A percentile compares a stretch with the other conserved stretches of the same genome.
Conservation (phyloP, 2,113 vertebrate species). For the Epinephelus fuscoguttatus region DNA sequence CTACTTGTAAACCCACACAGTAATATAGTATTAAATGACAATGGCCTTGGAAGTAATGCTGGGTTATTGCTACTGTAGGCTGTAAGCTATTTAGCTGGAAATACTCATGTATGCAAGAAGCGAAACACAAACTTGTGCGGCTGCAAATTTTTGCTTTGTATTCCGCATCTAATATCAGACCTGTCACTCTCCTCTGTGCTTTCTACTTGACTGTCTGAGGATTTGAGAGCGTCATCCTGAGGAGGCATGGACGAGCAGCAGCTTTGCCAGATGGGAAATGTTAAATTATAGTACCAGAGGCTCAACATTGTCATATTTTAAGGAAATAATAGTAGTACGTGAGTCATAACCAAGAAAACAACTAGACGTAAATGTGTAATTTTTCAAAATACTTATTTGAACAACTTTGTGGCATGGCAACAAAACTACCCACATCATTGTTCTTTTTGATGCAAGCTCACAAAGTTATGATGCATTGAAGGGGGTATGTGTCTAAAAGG, state of each 20-base stretch:
- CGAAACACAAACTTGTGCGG: neutral
- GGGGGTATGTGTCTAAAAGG: too few relatives aligned
- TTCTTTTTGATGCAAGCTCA: too few relatives aligned
- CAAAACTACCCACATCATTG: too few relatives aligned
- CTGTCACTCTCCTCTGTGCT: neutral
- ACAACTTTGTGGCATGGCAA: too few relatives aligned
- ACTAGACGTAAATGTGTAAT: too few relatives aligned
- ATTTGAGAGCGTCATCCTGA: conserved; percentile 12
- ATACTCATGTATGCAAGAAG: conserved; percentile 6
- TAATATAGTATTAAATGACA: neutral
- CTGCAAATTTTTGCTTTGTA: neutral
- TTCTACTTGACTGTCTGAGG: conserved; percentile 19
- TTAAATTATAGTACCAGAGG: too few relatives aligned
- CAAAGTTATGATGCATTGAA: too few relatives aligned
- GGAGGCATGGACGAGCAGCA: neutral
- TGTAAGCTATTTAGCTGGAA: neutral
- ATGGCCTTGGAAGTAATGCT: neutral
- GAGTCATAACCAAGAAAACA: too few relatives aligned
- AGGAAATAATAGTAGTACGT: too few relatives aligned
- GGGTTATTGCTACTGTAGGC: neutral
- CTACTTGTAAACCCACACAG: neutral
- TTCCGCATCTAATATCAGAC: neutral
- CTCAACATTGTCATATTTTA: too few relatives aligned
- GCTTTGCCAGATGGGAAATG: too few relatives aligned
- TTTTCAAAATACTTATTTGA: too few relatives aligned